Evolutionary conservation across 64 coral and sea anemone species (phyloP), one percentile per base, ranked within the genome.

Genomic region (Cladopsammia gracilis): DNA sequence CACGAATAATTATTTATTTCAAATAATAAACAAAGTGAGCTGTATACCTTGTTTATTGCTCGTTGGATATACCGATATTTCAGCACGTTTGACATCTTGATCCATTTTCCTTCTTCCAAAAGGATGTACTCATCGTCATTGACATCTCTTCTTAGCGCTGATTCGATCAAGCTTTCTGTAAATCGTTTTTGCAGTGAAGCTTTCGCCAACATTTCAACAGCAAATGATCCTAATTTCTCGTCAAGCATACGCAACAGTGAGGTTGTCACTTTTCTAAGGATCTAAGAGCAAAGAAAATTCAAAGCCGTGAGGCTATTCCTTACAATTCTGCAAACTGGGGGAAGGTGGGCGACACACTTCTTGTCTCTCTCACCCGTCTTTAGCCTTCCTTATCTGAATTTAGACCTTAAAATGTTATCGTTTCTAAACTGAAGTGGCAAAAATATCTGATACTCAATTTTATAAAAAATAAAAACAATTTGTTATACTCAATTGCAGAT

Each of bases 51-150:
- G 5, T 72, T 25, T 10, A 72, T 72, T 72, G 70, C 70, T 72
- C 70, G 70, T 72, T 72, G 24, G 25, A 72, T 45, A 13, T 72
- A 72, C 25, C 70, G 70, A 46, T 72, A 72, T 72, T 72, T 72
- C 4, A 72, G 25, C 6, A 72, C 5, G 70, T 72, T 72, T 72
- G 25, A 43, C 70, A 72, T 45, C n/a, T 72, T 72, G 25, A 72
- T 72, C 70, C 70, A 72, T 23, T 72, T 72, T 11, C 70, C 70
- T 46, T 72, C 70, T 45, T 72, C 25, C 10, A 72, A 23, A 44
- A 72, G 70, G 11, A 72, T 46, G 42, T 46, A 72, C 14, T 72
- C 70, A 72, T 72, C 42, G 2, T 72, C 42, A 26, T 72, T 72
- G 70, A 72, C 70, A 26, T 72, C 70, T 25, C 70, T 23, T 44